Conservation (phyloP, 2,113 vertebrate species). For the Syngnathus scovelli region DNA sequence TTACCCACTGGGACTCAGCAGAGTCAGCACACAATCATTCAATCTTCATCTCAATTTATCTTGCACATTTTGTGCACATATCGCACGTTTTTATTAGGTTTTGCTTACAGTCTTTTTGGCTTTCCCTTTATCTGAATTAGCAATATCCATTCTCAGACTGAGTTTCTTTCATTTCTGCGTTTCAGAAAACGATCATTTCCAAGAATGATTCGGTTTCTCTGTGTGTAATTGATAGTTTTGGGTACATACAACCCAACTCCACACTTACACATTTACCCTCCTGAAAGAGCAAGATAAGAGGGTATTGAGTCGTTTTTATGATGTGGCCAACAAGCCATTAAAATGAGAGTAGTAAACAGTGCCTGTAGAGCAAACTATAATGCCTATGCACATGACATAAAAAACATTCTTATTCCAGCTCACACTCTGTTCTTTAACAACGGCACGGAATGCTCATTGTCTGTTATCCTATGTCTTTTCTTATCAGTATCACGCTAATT, state of each 20-base stretch:
- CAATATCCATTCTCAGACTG: conserved; percentile 11
- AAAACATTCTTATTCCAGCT: conserved; percentile 47
- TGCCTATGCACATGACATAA: conserved; percentile 30
- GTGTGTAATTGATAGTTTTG: conserved; percentile 38
- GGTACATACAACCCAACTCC: conserved; percentile 36
- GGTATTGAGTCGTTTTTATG: conserved; percentile 53
- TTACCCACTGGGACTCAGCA: conserved; percentile 12
- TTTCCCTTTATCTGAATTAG: conserved; percentile 34
- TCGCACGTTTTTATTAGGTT: background rate
- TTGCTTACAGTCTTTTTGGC: conserved; percentile 15
- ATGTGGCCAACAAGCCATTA: conserved; percentile 61
- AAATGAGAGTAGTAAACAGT: conserved; percentile 57
- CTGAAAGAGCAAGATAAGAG: conserved; percentile 56
- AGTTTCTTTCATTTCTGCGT: conserved; percentile 13
- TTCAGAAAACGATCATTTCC: conserved; percentile 24
- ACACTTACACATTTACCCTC: conserved; percentile 7
- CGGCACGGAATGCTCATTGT: conserved; percentile 31
- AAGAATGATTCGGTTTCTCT: conserved; percentile 39
- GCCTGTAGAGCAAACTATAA: conserved; percentile 33
- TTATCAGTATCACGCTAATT: conserved; percentile 47
- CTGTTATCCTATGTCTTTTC: conserved; percentile 40
- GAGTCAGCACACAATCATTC: conserved; percentile 17
- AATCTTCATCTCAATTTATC: conserved; percentile 26
- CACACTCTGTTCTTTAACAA: conserved; percentile 40
- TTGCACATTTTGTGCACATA: background rate